Conservation (phyloP, 2,888 invertebrate genomes). For the Cephus pulcher region DNA sequence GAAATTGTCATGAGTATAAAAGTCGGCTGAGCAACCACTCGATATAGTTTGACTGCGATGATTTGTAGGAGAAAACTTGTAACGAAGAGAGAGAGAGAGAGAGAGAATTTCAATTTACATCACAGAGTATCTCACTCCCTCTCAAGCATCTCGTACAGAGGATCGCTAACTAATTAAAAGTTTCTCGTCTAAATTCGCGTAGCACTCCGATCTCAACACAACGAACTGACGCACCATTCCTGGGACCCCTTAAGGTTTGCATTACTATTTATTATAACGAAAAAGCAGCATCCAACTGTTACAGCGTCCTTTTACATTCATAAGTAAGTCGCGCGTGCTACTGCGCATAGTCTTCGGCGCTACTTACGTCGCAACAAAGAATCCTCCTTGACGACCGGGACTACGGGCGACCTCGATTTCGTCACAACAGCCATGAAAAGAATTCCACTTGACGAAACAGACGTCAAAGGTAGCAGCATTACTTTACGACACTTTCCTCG, state of each 20-base stretch:
- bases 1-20: no score
- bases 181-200: constrained; percentile 30
- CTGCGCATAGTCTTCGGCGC: neutral
- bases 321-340: neutral
- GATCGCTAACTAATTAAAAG: constrained; percentile 57
- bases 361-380: neutral
- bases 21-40: neutral
- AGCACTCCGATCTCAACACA: neutral
- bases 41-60: neutral
- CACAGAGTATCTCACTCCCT: neutral
- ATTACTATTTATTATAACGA: constrained; percentile 36
- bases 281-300: neutral
- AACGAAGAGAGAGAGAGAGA: neutral
- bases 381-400: neutral
- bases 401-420: neutral
- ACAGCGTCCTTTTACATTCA: neutral
- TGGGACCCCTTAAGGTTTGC: constrained; percentile 1
- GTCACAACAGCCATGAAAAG: neutral
- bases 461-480: neutral
- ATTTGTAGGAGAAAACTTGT: no score
- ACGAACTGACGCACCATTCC: neutral
- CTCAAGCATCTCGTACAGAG: constrained; percentile 19
- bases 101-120: constrained; percentile 38
- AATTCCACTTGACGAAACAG: neutral
- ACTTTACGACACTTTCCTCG: neutral